Evolutionary conservation across 2,113 vertebrate species (phyloP).

Genomic region (Neogale vison): DNA sequence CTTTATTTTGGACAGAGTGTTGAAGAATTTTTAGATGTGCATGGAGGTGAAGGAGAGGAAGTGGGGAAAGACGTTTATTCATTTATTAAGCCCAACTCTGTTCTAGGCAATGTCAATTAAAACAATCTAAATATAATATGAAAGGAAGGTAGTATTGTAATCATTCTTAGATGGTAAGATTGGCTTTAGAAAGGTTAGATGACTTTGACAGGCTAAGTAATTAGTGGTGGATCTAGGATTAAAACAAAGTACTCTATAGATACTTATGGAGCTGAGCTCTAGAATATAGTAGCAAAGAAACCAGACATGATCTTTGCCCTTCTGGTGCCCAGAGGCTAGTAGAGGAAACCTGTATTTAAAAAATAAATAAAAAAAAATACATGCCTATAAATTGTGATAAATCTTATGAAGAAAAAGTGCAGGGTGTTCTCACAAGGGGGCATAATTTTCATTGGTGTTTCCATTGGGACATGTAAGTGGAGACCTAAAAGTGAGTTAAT

Average conservation of each 20-base stretch:
- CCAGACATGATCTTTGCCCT: neutral
- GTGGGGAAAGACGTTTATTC: neutral
- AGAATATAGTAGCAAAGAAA: neutral
- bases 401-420: neutral
- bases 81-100: neutral
- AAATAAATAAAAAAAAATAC: neutral
- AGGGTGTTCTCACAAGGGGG: neutral
- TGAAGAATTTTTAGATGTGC: constrained; percentile 51
- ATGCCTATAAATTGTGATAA: neutral
- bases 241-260: neutral
- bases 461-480: neutral
- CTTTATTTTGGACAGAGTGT: constrained; percentile 54
- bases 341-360: neutral
- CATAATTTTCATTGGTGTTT: neutral
- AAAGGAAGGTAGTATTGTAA: neutral
- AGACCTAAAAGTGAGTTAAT: neutral
- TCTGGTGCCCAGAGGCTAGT: neutral
- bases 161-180: constrained; percentile 42
- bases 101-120: neutral
- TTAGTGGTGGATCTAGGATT: neutral
- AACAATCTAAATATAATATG: neutral
- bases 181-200: constrained; percentile 31
- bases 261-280: neutral
- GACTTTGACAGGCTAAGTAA: neutral
- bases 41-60: neutral